Evolutionary conservation across 2,797 vertebrate species (phyloP), one percentile per base, ranked within the genome.

Genomic region (Mallotus villosus): DNA sequence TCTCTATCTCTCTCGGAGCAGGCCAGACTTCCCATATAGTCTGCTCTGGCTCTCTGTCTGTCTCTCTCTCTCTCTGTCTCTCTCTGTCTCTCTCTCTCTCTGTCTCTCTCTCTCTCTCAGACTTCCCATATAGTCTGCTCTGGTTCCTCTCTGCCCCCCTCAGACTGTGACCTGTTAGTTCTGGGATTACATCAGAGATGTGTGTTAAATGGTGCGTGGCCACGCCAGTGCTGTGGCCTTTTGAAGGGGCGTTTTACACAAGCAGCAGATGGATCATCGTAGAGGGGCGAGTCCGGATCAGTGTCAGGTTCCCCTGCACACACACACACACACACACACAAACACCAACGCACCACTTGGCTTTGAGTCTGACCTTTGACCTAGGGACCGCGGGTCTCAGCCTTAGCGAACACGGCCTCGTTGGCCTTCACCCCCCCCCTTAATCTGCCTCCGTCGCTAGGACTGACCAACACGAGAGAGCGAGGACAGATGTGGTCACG

Each of bases 201-300:
- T 82, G 81, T 77, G 76, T 82, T 73, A 84, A 82, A 81, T 78
- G 74, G 62, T 74, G 68, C 82, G 78, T 75, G 77, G 81, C 82
- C 67, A 63, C 22, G 69, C 73, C 73, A 68, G 34, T 78, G 73
- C 83, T 71, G 73, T n/a, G 27, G 49, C 80, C 76, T 79, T 71
- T 83, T 82, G 63, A 82, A 63, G 37, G 11, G 37, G 37, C 8
- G 37, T 41, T 41, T 11, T 7, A 32, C 19, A 24, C 76, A 82
- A 84, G 76, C 80, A 62, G 70, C 69, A 17, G 49, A 67, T 49
- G 70, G 71, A 27, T 58, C 71, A 25, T 16, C 51, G 3, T 3
- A 19, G 24, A 19, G 24, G 37, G 76, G 71, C 17, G 1, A 74
- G 68, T 72, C 29, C 2, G 16, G 61, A 67, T 70, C 68, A 74